Evolutionary conservation across 1,140 invertebrate species (phyloP).

Genomic region (Pseudomyrmex concolor): DNA sequence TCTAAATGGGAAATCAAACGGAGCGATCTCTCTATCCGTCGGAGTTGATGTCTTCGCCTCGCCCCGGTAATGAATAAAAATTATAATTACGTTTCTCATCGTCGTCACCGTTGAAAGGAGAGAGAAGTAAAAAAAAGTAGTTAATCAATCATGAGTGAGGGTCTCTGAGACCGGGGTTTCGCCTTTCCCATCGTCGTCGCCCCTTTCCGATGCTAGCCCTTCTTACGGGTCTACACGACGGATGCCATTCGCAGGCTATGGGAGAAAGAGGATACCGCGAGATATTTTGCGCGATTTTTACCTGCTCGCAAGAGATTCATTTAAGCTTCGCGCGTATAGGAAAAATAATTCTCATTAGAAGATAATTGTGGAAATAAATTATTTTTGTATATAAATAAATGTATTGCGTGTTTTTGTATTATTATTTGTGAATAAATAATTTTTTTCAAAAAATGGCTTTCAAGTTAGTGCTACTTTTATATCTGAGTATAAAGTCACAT

Average conservation of each 20-base stretch:
- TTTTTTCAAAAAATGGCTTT: too few species aligned
- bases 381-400: too few species aligned
- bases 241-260: constrained; percentile 22
- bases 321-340: not conserved
- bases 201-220: constrained; percentile 55
- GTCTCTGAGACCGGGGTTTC: constrained; percentile 57
- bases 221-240: constrained; percentile 35
- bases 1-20: constrained; percentile 82
- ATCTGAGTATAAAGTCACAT: too few species aligned
- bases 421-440: too few species aligned
- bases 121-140: constrained; percentile 79
- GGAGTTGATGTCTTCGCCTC: constrained; percentile 29
- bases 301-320: too few species aligned
- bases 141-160: constrained; percentile 84
- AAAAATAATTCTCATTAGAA: too few species aligned
- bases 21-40: constrained; percentile 67
- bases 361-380: too few species aligned
- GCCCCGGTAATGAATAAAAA: constrained; percentile 84
- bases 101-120: constrained; percentile 49
- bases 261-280: not conserved
- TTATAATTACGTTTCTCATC: constrained; percentile 85
- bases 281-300: too few species aligned
- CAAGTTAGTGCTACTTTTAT: too few species aligned
- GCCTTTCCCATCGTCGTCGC: constrained; percentile 58
- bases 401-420: too few species aligned